Percentiles rank a stretch among this genome's conserved stretches.
phyloP scores from a whole-genome alignment of 2,888 invertebrate species.

The Synergus itoensis region DNA sequence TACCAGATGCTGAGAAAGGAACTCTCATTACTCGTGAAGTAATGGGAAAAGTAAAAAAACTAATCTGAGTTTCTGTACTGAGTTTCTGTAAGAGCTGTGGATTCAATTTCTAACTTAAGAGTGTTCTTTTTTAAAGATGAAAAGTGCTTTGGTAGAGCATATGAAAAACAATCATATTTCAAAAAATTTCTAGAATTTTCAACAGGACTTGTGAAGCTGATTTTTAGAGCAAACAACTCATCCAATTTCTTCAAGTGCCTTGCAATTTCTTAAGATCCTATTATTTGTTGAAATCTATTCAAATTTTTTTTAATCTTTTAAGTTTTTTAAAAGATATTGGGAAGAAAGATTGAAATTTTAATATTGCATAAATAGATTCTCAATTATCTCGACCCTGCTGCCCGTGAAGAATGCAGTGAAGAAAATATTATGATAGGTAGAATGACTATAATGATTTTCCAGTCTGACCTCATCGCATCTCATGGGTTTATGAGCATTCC shows the following conservation, averaged over 20 bases:
- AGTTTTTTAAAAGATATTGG: not conserved
- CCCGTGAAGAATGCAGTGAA: constrained; percentile 24
- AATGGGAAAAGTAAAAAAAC: constrained; percentile 30
- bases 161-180: not conserved
- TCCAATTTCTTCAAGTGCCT: no score
- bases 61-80: constrained; percentile 5
- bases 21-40: constrained; percentile 19
- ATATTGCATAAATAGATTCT: constrained; percentile 1
- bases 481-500: constrained; percentile 10
- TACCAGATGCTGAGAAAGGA: constrained; percentile 35
- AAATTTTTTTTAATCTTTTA: no score
- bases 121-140: not conserved
- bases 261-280: no score
- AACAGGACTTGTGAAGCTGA: no score
- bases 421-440: constrained; percentile 23
- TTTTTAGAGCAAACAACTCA: no score
- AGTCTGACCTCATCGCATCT: constrained; percentile 18
- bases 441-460: constrained; percentile 37
- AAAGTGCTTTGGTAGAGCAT: not conserved
- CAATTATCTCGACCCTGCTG: constrained; percentile 6
- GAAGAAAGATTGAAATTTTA: not conserved
- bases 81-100: no score
- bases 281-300: no score
- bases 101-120: not conserved
- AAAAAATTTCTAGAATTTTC: no score